Evolutionary conservation across 2,888 invertebrate species (phyloP), one percentile per base, ranked within the genome.

Genomic region (Polyommatus iphigenia): DNA sequence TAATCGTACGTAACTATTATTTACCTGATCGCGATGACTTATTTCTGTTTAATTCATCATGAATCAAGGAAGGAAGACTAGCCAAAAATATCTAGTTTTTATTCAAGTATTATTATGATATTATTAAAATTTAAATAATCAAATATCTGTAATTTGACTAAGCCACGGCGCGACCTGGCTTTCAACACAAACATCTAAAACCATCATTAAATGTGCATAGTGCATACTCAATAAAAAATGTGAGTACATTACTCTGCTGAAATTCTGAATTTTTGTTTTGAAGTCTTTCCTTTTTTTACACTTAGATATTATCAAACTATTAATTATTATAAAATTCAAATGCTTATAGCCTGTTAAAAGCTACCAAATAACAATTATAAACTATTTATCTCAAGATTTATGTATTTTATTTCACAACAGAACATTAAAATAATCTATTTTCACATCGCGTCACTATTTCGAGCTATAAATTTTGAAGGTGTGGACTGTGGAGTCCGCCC

Each of bases 1-100:
- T 80, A 71, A 80, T 59, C 20, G 5, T 57, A 8, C 20, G 57
- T 57, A 57, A 57, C 7, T 59, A 20, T 7, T 20, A 59, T n/a
- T 59, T 20, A 20, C n/a, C n/a, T 59, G 57, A 59, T 20, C 8
- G 8, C 20, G 57, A 20, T 59, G 18, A 57, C 54, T 57, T 59
- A 59, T 59, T 59, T 59, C 57, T 20, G 57, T 59, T 59, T 59
- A 20, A 59, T 59, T 59, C 3, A 59, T 59, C 3, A 59, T 59
- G 57, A 59, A 59, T 59, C 57, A 59, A n/a, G n/a, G n/a, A n/a
- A n/a, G n/a, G n/a, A 59, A 59, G 3, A n/a, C 20, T 20, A 20
- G 57, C 20, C 41, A 41, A 41, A 41, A 41, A 41, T 41, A 41
- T 41, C 41, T 3, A 10, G 41, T 10, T 41, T 41, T 41, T 8